phyloP scores from a whole-genome alignment of 2,113 vertebrate species.

The Bubalus kerabau region DNA sequence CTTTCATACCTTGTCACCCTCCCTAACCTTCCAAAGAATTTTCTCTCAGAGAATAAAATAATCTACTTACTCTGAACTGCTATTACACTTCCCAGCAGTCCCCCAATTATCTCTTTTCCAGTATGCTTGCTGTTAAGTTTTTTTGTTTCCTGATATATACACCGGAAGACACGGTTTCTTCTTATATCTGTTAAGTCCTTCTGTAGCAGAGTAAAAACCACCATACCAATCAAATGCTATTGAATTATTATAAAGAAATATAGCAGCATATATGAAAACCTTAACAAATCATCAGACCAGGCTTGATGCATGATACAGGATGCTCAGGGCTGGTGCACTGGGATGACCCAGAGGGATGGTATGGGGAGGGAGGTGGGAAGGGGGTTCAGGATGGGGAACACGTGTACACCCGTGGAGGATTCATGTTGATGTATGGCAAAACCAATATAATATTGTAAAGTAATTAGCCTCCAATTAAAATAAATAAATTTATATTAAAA shows the following conservation, averaged over 20 bases:
- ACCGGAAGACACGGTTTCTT: background rate
- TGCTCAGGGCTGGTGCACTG: too few species aligned
- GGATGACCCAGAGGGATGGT: too few species aligned
- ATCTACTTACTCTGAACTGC: background rate
- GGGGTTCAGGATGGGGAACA: too few species aligned
- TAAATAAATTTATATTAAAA: background rate
- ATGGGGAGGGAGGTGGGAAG: too few species aligned
- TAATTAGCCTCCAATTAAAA: too few species aligned
- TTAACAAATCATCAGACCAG: too few species aligned
- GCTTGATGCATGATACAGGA: too few species aligned
- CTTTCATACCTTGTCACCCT: background rate
- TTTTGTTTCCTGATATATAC: background rate
- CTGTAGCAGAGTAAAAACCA: background rate
- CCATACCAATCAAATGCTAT: background rate
- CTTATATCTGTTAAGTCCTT: background rate
- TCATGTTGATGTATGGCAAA: too few species aligned
- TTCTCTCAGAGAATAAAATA: background rate
- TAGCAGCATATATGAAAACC: background rate
- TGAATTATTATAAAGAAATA: background rate
- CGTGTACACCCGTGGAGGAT: rapidly evolving
- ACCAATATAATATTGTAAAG: too few species aligned
- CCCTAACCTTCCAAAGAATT: background rate
- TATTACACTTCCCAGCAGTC: background rate
- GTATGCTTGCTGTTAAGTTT: background rate
- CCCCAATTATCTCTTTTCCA: background rate